Percentiles rank a stretch among this genome's conserved stretches.
Evolutionary conservation across 2,888 invertebrate genomes (phyloP).

Genomic region (Mayetiola destructor): DNA sequence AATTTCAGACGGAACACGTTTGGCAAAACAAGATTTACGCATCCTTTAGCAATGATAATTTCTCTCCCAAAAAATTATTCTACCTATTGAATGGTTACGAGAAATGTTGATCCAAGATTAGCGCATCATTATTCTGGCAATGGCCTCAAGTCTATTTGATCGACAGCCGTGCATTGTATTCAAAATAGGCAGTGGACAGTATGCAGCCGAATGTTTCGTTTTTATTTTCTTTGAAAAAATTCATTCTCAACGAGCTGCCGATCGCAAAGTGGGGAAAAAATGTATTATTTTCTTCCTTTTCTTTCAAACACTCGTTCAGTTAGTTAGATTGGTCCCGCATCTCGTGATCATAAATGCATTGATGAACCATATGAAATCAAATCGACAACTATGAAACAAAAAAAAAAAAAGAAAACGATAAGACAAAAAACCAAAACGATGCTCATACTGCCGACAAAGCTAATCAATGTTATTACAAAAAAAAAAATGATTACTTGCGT

Average conservation of each 20-base stretch:
- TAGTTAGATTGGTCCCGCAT: background rate
- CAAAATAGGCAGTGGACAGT: background rate
- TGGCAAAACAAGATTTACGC: background rate
- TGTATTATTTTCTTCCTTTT: background rate
- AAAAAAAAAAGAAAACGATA: too few species aligned
- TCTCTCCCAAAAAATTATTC: background rate
- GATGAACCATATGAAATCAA: constrained; percentile 4
- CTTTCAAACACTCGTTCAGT: background rate
- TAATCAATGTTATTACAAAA: background rate
- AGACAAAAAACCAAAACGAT: background rate
- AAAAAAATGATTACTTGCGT: constrained; percentile 7
- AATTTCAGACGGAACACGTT: background rate
- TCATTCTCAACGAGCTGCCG: background rate
- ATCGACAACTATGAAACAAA: too few species aligned
- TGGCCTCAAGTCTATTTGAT: constrained; percentile 2
- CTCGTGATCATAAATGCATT: constrained; percentile 7
- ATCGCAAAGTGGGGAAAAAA: background rate
- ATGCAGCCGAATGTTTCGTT: background rate
- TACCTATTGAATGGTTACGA: background rate
- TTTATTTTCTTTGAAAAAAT: background rate
- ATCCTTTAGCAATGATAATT: too few species aligned
- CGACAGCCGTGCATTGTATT: too few species aligned
- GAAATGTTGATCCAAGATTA: too few species aligned
- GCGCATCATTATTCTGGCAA: constrained; percentile 2
- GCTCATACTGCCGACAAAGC: background rate